Conservation (phyloP, 2,888 invertebrate genomes). For the Nomada fucata region DNA sequence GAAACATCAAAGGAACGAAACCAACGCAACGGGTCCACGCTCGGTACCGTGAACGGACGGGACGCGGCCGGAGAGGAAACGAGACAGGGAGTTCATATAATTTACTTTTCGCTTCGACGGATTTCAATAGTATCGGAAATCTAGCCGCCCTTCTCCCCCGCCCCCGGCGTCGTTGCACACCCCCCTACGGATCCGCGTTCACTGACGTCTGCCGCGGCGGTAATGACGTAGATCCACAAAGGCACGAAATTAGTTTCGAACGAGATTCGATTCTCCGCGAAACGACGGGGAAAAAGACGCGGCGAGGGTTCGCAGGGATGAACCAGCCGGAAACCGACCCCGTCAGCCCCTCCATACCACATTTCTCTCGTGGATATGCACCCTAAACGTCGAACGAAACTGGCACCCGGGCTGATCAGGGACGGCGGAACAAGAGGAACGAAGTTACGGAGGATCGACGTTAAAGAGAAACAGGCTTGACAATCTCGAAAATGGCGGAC, state of each 20-base stretch:
- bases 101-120: conserved; percentile 82
- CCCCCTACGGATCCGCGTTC: conserved; percentile 28
- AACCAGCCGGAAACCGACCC: conserved; percentile 40
- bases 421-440: conserved; percentile 53
- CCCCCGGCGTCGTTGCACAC: conserved; percentile 4
- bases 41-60: conserved; percentile 7
- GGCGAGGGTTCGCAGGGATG: conserved; percentile 31
- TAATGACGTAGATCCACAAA: conserved; percentile 78
- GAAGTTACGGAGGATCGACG: conserved; percentile 59
- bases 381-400: conserved; percentile 39
- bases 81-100: conserved; percentile 78
- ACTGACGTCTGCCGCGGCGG: conserved; percentile 66
- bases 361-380: conserved; percentile 17
- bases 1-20: conserved; percentile 79
- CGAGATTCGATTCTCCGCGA: conserved; percentile 78
- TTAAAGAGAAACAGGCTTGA: conserved; percentile 61
- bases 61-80: neutral
- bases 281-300: conserved; percentile 60
- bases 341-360: neutral
- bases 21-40: neutral
- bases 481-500: conserved; percentile 1
- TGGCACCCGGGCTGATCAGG: conserved; percentile 39
- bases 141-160: conserved; percentile 69
- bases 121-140: conserved; percentile 83
- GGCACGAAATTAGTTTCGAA: conserved; percentile 82